Percentiles rank a stretch among this genome's conserved stretches.
Evolutionary conservation across 2,797 vertebrate genomes (phyloP).

Genomic region (Knipowitschia caucasica): DNA sequence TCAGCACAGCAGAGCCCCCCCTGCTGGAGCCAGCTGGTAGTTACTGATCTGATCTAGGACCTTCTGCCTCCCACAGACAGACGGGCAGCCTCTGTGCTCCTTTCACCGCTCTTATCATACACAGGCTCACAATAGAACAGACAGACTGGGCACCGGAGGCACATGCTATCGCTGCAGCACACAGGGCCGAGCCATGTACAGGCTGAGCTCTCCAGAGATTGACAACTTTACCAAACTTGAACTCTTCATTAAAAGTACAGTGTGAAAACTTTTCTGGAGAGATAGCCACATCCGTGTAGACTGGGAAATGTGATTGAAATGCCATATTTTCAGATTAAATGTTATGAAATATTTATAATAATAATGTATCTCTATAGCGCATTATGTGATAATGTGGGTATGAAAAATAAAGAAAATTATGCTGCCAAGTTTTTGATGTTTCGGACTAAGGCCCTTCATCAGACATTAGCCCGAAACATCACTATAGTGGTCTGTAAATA

Average conservation of each 20-base stretch:
- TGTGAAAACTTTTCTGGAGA: neutral
- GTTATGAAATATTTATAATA: too few relatives aligned
- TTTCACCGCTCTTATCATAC: slow-evolving; percentile 28
- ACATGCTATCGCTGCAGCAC: slow-evolving; percentile 4
- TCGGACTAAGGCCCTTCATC: too few relatives aligned
- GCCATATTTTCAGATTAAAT: too few relatives aligned
- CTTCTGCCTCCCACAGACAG: slow-evolving; percentile 33
- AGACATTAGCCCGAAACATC: too few relatives aligned
- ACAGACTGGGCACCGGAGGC: slow-evolving; percentile 16
- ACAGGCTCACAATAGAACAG: slow-evolving; percentile 30
- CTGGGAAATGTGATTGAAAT: neutral
- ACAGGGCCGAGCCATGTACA: neutral
- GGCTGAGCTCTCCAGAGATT: neutral
- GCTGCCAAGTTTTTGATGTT: too few relatives aligned
- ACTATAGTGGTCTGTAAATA: too few relatives aligned
- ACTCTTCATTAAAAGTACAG: neutral
- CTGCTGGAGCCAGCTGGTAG: slow-evolving; percentile 43
- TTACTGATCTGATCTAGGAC: slow-evolving; percentile 56
- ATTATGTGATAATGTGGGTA: too few relatives aligned
- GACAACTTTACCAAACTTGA: neutral
- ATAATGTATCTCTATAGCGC: too few relatives aligned
- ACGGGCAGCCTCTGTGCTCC: slow-evolving; percentile 32
- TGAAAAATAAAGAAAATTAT: too few relatives aligned
- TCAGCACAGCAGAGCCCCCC: slow-evolving; percentile 41
- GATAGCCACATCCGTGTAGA: neutral